Evolutionary conservation across 2,113 vertebrate genomes (phyloP).

Genomic region (Fulmarus glacialis): DNA sequence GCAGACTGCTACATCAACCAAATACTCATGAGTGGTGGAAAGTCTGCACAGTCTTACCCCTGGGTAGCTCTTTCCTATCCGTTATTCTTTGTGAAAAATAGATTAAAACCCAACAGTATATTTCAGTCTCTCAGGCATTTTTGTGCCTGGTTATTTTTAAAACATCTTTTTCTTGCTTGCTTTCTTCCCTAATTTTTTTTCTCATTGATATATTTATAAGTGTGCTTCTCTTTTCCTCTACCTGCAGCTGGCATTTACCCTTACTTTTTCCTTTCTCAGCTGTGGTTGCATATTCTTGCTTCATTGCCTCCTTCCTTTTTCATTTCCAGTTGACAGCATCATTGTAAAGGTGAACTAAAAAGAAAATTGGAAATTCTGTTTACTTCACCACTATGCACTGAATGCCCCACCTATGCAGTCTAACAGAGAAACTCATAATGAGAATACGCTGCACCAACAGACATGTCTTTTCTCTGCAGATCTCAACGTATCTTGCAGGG

Average conservation of each 20-base stretch:
- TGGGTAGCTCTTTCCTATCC: neutral
- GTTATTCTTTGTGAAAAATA: neutral
- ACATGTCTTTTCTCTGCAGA: neutral
- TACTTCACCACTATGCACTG: neutral
- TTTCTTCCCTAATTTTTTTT: neutral
- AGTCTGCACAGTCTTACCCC: neutral
- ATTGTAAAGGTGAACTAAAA: slow-evolving; percentile 38
- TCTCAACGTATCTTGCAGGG: neutral
- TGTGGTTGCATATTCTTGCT: slow-evolving; percentile 30
- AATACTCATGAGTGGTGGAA: neutral
- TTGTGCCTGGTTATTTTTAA: neutral
- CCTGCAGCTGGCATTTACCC: neutral
- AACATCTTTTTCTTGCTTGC: neutral
- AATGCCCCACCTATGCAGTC: neutral
- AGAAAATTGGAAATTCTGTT: slow-evolving; percentile 51
- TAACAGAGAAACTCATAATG: neutral
- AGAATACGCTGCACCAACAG: neutral
- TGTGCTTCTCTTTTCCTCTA: neutral
- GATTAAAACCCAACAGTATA: neutral
- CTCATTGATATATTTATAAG: neutral
- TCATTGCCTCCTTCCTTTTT: slow-evolving; percentile 29
- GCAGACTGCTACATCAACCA: neutral
- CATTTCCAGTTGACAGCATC: slow-evolving; percentile 50
- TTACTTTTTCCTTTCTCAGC: neutral
- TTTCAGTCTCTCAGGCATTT: neutral